These are phyloP conservation scores for Platorchestia sp. DNA, from an alignment of 1,140 invertebrate genomes.

Conservation along the genomic window DNA sequence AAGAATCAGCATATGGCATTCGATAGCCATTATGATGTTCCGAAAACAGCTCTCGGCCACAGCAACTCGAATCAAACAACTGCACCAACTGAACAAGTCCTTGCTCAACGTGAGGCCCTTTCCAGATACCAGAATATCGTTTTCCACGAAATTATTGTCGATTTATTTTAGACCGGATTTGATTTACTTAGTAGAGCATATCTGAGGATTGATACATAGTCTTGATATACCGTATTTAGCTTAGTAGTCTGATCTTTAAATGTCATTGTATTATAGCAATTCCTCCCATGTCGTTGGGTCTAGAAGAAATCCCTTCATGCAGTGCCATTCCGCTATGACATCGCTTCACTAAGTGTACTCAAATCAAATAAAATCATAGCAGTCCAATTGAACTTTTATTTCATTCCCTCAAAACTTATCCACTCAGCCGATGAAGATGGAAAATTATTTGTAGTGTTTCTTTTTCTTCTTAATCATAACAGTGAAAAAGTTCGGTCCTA, in stretches of 20 bases:
- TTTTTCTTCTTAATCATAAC: background rate
- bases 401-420: background rate
- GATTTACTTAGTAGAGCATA: too few relatives aligned
- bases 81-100: too few relatives aligned
- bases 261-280: background rate
- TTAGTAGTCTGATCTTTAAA: background rate
- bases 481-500: too few relatives aligned
- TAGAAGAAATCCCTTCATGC: background rate
- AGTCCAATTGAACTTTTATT: background rate
- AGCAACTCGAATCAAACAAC: too few relatives aligned
- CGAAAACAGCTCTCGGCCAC: too few relatives aligned
- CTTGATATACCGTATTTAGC: background rate
- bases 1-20: too few relatives aligned
- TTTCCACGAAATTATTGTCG: too few relatives aligned
- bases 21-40: too few relatives aligned
- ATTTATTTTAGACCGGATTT: too few relatives aligned
- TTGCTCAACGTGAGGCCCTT: too few relatives aligned
- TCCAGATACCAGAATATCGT: too few relatives aligned
- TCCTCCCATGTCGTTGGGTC: background rate
- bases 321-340: background rate
- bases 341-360: background rate
- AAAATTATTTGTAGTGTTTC: background rate
- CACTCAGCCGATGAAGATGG: background rate
- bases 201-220: too few relatives aligned
- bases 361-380: background rate